phyloP scores from a whole-genome alignment of 2,113 vertebrate species.

The Macquaria australasica region DNA sequence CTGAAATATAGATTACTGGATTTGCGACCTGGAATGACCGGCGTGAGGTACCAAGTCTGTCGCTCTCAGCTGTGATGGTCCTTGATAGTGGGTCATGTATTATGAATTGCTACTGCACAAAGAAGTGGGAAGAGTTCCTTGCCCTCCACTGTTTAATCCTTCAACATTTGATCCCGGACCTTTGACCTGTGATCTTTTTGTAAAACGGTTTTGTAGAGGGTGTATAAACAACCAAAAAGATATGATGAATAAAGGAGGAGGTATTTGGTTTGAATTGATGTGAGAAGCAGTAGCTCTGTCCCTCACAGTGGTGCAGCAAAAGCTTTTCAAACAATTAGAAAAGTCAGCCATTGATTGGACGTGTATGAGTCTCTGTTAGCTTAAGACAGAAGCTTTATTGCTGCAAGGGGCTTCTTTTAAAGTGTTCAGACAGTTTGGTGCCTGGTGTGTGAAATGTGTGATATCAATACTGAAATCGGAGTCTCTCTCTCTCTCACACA shows the following conservation, averaged over 20 bases:
- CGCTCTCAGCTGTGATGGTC: constrained; percentile 74
- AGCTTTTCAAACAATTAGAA: constrained; percentile 86
- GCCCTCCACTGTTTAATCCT: constrained; percentile 71
- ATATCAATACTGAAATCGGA: constrained; percentile 83
- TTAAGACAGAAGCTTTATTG: constrained; percentile 84
- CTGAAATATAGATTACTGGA: constrained; percentile 86
- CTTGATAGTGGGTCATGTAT: constrained; percentile 90
- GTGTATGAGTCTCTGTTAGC: constrained; percentile 72
- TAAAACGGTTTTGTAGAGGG: not conserved
- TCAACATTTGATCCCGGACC: constrained; percentile 66
- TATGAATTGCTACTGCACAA: constrained; percentile 87
- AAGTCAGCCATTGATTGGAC: constrained; percentile 86
- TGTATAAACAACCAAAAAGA: constrained; percentile 1
- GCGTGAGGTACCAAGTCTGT: constrained; percentile 35
- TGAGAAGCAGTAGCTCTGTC: constrained; percentile 57
- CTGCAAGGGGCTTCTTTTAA: constrained; percentile 85
- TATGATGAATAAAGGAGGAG: not conserved
- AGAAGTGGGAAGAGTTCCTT: constrained; percentile 42
- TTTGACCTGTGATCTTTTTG: constrained; percentile 58
- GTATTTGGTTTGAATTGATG: constrained; percentile 44
- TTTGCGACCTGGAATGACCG: constrained; percentile 84
- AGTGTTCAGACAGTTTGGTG: constrained; percentile 88
- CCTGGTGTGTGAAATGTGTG: constrained; percentile 84
- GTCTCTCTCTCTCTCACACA: constrained; percentile 44
- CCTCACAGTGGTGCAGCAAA: constrained; percentile 69